These are phyloP conservation scores for Apistogramma diplotaenia DNA, from an alignment of 2,113 vertebrate species.

Conservation along the genomic window DNA sequence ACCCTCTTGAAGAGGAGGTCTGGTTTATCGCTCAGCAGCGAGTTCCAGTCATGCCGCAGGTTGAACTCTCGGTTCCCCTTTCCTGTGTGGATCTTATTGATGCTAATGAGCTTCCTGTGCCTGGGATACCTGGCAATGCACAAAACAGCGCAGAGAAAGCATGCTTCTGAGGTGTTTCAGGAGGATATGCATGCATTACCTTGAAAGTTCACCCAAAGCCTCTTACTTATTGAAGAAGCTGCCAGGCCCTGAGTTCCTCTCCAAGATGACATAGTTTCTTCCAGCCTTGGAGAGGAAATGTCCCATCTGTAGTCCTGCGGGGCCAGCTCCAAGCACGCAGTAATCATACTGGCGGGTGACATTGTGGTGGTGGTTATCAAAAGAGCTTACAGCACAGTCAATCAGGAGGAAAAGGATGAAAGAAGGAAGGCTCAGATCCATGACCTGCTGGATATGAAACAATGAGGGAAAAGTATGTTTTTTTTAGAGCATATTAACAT, in stretches of 20 bases:
- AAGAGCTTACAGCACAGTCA: constrained; percentile 29
- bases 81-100: constrained; percentile 92
- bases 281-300: constrained; percentile 84
- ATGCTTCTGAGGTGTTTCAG: not conserved
- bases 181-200: accelerated
- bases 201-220: not conserved
- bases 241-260: constrained; percentile 83
- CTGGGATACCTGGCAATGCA: constrained; percentile 81
- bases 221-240: constrained; percentile 88
- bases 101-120: constrained; percentile 95
- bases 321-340: constrained; percentile 92
- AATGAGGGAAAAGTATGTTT: not conserved
- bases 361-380: constrained; percentile 18
- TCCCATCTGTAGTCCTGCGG: constrained; percentile 89
- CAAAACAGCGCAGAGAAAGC: not conserved
- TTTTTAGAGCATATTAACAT: not conserved
- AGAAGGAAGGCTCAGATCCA: constrained; percentile 56
- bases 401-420: constrained; percentile 48
- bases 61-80: constrained; percentile 91
- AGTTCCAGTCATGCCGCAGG: constrained; percentile 98
- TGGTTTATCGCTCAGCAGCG: constrained; percentile 84
- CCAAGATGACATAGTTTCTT: constrained; percentile 87
- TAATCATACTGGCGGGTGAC: constrained; percentile 78
- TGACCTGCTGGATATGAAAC: constrained; percentile 47
- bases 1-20: constrained; percentile 83